Evolutionary conservation across 2,113 vertebrate genomes (phyloP).

Genomic region (Carlito syrichta): DNA sequence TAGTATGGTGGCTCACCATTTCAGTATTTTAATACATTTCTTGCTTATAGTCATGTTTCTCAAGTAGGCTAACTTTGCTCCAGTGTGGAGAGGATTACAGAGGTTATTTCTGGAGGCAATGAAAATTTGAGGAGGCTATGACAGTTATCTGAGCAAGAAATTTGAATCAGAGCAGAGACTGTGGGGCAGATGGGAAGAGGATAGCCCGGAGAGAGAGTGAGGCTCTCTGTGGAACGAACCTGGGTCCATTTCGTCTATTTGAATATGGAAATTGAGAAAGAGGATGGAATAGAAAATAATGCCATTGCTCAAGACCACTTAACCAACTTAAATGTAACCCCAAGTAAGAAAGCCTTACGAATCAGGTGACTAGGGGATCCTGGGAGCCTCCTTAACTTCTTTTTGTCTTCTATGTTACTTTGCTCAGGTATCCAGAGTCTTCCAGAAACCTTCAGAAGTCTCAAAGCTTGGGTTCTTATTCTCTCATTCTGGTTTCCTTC

Average conservation of each 20-base stretch:
- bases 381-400: background rate
- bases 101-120: background rate
- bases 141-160: background rate
- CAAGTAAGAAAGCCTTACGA: background rate
- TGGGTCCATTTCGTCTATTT: background rate
- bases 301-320: background rate
- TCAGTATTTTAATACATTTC: background rate
- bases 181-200: background rate
- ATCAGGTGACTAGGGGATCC: rapidly evolving
- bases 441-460: background rate
- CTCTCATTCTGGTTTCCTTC: background rate
- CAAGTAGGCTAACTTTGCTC: background rate
- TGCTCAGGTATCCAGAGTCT: background rate
- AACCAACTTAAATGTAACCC: background rate
- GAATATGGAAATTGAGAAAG: background rate
- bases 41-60: background rate
- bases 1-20: rapidly evolving
- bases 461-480: background rate
- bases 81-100: background rate
- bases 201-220: background rate
- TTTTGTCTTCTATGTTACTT: background rate
- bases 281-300: background rate
- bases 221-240: background rate
- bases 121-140: background rate
- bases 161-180: background rate